Evolutionary conservation across 2,888 invertebrate genomes (phyloP), one percentile per base, ranked within the genome.

Genomic region (Ichneumoninae sp.): DNA sequence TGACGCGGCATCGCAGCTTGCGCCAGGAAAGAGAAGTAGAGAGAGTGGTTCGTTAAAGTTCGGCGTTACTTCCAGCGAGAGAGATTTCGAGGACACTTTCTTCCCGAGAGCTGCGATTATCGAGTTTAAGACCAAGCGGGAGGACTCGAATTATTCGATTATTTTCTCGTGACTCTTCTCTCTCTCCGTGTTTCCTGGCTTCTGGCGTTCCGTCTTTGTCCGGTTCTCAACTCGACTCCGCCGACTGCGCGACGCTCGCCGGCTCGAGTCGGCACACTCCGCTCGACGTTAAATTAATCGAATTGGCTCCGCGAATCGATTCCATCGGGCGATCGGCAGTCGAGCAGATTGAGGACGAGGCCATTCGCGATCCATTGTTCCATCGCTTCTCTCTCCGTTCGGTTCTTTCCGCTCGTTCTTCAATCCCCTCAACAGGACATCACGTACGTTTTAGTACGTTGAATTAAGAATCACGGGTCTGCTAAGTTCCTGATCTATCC

Each of bases 71-170:
- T 74, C 68, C 68, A 73, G 30, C 76, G 82, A 79, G 83, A 81
- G 86, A 85, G 54, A 85, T 84, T 82, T 86, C 83, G 60, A 81
- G 81, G 78, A 77, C 77, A 79, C 76, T 81, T 90, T 89, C 83
- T 87, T 87, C 86, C 84, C 75, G 85, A 87, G 86, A 81, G 60
- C 86, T 83, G 87, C 87, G 89, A 91, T 91, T 91, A 91, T 89
- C 86, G 88, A 85, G 83, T 85, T 71, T 68, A 73, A 81, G 69
- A 47, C 69, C 65, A 40, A 73, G 75, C 83, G 82, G 36, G 76
- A 60, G 73, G 16, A 73, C 80, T 83, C 79, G 80, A 85, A 71
- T 85, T 79, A 85, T 85, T 86, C 87, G 87, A 89, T 90, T 89
- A 88, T 89, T 88, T 85, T 78, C 85, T 87, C 86, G 86, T 87